Evolutionary conservation across 2,113 vertebrate species (phyloP).

Genomic region (Cavia aperea): DNA sequence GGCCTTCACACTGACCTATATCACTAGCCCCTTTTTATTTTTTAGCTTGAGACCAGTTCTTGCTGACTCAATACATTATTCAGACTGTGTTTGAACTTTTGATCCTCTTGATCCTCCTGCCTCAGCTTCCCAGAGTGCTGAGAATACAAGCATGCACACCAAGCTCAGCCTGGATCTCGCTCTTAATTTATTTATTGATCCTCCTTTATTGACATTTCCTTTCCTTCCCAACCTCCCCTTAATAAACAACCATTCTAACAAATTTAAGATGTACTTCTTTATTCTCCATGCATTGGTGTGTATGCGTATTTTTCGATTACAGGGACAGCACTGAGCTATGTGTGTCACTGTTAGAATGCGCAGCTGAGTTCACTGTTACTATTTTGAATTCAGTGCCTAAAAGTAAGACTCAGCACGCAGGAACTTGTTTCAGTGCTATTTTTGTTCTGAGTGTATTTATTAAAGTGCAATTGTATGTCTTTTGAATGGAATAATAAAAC

Average conservation of each 20-base stretch:
- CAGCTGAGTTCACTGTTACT: not conserved
- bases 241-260: not conserved
- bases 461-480: not conserved
- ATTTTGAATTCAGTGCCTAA: not conserved
- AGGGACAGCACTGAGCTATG: not conserved
- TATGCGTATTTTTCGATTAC: not conserved
- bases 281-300: not conserved
- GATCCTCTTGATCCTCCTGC: not conserved
- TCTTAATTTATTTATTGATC: not conserved
- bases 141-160: not conserved
- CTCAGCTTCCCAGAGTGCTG: not conserved
- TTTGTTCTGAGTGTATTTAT: not conserved
- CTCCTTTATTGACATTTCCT: not conserved
- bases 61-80: not conserved
- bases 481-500: slow-evolving; percentile 12
- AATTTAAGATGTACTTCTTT: not conserved
- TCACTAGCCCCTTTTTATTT: not conserved
- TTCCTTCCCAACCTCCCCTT: not conserved
- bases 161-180: not conserved
- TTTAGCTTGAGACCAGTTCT: not conserved
- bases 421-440: not conserved
- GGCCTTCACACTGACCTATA: not conserved
- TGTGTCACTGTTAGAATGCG: not conserved
- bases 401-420: not conserved
- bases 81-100: not conserved